Evolutionary conservation across 2,797 vertebrate genomes (phyloP), one percentile per base, ranked within the genome.

Genomic region (Steatocranus sp.): DNA sequence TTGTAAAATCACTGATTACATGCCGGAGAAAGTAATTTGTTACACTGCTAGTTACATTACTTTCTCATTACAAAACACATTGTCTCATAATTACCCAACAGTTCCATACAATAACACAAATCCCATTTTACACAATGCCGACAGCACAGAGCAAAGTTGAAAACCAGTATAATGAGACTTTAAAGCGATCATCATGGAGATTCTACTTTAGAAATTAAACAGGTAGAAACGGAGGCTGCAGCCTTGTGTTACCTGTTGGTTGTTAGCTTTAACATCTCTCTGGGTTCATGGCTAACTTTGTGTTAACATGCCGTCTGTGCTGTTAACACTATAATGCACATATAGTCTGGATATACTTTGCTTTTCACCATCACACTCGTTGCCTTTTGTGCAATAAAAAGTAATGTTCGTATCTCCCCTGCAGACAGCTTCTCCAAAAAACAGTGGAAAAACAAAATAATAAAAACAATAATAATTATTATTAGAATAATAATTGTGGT

Each of bases 81-180:
- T 5, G 4, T 61, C 56, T 61, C 56, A n/a, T 12, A n/a, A 34
- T 61, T n/a, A 61, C 32, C 18, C 32, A 34, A 2, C 30, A 61
- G 17, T 61, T 61, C 30, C 56, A 61, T 11, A 34, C 10, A 61
- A 11, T 34, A 61, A 61, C 56, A 61, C 30, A 34, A 34, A n/a
- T 61, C 0, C 0, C 30, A 0, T 5, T 34, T 34, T 12, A 34
- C n/a, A 34, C 4, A 61, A 61, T 3, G 30, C 17, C 0, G 6
- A 34, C 56, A 3, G 30, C 30, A 61, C 30, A n/a, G 9, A 61
- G 56, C 30, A n/a, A 34, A 61, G 56, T n/a, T 34, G 30, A 7
- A 61, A 34, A 61, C 56, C 56, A 34, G 18, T 30, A 34, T 61
- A 12, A 34, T 32, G 54, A 58, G 27, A 58, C 56, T 61, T 61